Conservation (phyloP, 2,113 vertebrate species). For the Caretta caretta region DNA sequence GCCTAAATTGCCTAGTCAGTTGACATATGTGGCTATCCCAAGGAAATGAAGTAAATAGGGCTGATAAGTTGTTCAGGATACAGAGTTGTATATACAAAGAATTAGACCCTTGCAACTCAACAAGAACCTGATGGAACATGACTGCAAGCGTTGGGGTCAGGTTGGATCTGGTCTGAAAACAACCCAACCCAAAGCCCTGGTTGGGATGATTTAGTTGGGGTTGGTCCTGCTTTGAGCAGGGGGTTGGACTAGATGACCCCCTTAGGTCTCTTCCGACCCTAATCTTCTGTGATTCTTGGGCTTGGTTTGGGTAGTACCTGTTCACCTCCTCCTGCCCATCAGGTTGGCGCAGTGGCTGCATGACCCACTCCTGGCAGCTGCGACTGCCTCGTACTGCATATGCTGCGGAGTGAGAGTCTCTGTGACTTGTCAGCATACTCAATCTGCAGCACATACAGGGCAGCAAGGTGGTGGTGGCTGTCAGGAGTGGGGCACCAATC, state of each 20-base stretch:
- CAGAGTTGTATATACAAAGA: too few species aligned
- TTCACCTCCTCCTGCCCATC: not conserved
- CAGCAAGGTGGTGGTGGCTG: not conserved
- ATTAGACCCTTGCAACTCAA: too few species aligned
- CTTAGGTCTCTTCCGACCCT: too few species aligned
- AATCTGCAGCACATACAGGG: not conserved
- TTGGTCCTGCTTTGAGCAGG: too few species aligned
- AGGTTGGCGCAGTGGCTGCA: not conserved
- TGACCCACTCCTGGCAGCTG: not conserved
- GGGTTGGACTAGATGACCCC: too few species aligned
- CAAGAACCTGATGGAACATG: too few species aligned
- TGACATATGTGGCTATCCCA: not conserved
- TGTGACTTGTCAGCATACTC: not conserved
- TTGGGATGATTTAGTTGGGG: too few species aligned
- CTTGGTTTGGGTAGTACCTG: too few species aligned
- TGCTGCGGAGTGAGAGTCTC: not conserved
- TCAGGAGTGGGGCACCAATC: not conserved
- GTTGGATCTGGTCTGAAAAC: too few species aligned
- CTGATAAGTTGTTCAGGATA: not conserved
- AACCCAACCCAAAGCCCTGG: too few species aligned
- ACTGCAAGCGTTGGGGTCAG: too few species aligned
- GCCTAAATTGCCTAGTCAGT: not conserved
- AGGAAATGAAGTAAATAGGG: not conserved
- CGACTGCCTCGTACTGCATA: not conserved
- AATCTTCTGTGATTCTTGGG: too few species aligned